Evolutionary conservation across 2,888 invertebrate species (phyloP), one percentile per base, ranked within the genome.

Genomic region (Hemistola chrysoprasaria): DNA sequence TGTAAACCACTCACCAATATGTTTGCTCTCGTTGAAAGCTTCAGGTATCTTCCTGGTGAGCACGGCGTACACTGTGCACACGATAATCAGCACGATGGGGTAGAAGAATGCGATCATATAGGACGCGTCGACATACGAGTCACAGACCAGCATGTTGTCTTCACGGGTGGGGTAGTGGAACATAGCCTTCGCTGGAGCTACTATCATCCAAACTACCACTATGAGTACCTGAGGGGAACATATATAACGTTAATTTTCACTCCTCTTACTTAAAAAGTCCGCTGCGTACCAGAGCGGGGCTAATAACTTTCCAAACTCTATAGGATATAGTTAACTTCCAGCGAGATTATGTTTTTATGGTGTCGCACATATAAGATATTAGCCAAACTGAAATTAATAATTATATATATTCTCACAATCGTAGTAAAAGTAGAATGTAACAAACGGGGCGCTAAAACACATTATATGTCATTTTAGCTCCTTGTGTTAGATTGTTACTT

Each of bases 11-110:
- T 90, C 62, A 92, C 99, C 98, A 62, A 98, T 98, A 85, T 98
- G 97, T 85, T 98, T 98, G 64, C 97, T 97, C 86, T 98, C 99
- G 81, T 99, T 99, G 81, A 99, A 99, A 24, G 98, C 98, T 78
- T 99, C 99, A 0, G 99, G 99, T 49, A 99, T 96, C 90, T 99
- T 99, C 55, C 99, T 91, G 0, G 98, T 98, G 29, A 97, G 92
- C 0, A 98, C 94, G 0, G 99, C 99, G 72, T 99, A 99, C 7
- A 99, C 92, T 0, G 99, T 99, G 80, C 99, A 99, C 43, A 97
- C 91, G 8, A 97, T 90, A 62, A 98, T 97, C 33, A 98, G 90
- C 47, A 97, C 90, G 62, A 97, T 97, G 8, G 98, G 98, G 85
- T 97, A 98, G 62, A 94, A 94, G 85, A 98, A 98, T 11, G 96